Evolutionary conservation across 2,888 invertebrate genomes (phyloP).

Genomic region (Camptogramma bilineatum): DNA sequence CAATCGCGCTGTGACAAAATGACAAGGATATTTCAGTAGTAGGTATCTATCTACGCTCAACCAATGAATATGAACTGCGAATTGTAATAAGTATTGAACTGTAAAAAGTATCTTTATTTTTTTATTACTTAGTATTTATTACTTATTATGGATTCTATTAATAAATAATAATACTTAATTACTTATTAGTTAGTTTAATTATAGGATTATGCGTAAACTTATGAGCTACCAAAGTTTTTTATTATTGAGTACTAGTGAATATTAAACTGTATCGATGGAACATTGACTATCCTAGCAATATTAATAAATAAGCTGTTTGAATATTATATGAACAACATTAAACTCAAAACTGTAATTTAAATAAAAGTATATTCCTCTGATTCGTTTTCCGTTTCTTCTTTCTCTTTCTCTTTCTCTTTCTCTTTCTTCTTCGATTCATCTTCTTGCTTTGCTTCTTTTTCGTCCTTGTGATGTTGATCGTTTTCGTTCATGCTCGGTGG

Average conservation of each 20-base stretch:
- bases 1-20: slow-evolving; percentile 6
- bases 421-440: neutral
- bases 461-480: neutral
- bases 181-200: too few relatives aligned
- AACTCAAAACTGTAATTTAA: neutral
- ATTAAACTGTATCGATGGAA: neutral
- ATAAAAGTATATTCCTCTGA: neutral
- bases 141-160: too few relatives aligned
- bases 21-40: neutral
- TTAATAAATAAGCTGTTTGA: neutral
- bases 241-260: neutral
- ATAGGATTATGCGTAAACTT: neutral
- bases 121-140: too few relatives aligned
- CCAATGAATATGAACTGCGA: too few relatives aligned
- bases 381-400: neutral
- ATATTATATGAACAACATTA: neutral
- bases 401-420: neutral
- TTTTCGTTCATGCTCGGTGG: neutral
- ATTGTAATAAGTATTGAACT: too few relatives aligned
- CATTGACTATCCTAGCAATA: neutral
- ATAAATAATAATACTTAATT: too few relatives aligned
- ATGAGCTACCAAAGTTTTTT: neutral
- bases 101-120: too few relatives aligned
- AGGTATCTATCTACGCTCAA: too few relatives aligned
- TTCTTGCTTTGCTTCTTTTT: slow-evolving; percentile 1